Evolutionary conservation across 2,797 vertebrate species (phyloP), one percentile per base, ranked within the genome.

Genomic region (Lerista edwardsae): DNA sequence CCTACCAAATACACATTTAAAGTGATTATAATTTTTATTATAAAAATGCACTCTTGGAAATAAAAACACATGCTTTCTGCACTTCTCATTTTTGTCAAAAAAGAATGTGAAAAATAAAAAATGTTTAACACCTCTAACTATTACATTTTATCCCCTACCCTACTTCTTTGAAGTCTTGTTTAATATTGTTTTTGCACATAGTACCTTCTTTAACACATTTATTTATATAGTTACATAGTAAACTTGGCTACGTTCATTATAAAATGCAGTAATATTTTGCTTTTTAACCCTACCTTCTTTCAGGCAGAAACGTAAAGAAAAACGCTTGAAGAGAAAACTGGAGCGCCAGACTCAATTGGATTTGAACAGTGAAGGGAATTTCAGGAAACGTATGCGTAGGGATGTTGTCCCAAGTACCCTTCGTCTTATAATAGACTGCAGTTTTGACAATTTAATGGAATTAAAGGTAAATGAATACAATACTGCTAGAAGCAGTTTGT

Each of bases 351-450:
- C 90, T 44, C 96, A 94, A 34, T 31, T 81, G 68, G 96, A 97
- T 9, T 94, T 96, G 31, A 94, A 41, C 31, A 84, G 31, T 0
- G 93, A 95, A 82, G 96, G 80, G 71, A 85, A 34, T 81, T 89
- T 86, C 81, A 95, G 95, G 59, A 99, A 99, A 83, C 97, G 96
- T 7, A 87, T 94, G 19, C 95, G 97, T 62, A 95, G 92, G 82
- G 97, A 98, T 23, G 94, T 91, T 75, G 92, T 93, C 79, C 97
- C 96, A 44, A 97, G 97, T 87, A 92, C 96, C 0, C 94, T 99
- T 76, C 97, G 97, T 62, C 96, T 99, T 86, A 78, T 98, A 75
- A 96, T 99, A 91, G 99, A 99, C 95, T 99, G 99, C 94, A 97
- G 98, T 94, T 99, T 99, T 41, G 98, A 99, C 91, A 83, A 90